Evolutionary conservation across 2,888 invertebrate species (phyloP).

Genomic region (Stenchaetothrips biformis): DNA sequence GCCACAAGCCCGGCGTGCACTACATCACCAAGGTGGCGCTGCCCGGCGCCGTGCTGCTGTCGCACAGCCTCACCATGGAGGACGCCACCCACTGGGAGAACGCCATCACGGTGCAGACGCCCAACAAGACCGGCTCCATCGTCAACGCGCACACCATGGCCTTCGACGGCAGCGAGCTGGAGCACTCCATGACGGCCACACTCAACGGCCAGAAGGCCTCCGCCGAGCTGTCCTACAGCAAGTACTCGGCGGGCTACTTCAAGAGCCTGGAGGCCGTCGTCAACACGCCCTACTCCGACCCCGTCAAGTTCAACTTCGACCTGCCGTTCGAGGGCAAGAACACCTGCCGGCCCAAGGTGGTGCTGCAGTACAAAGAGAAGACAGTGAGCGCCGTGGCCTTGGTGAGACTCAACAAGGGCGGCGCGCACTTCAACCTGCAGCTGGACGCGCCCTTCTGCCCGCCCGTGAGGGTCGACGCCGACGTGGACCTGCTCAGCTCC

Average conservation of each 20-base stretch:
- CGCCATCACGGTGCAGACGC: slow-evolving; percentile 23
- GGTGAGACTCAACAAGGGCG: slow-evolving; percentile 25
- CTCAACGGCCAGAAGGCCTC: slow-evolving; percentile 30
- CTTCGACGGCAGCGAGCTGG: slow-evolving; percentile 24
- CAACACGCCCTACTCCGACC: slow-evolving; percentile 33
- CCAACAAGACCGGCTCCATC: slow-evolving; percentile 27
- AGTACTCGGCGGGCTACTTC: background rate
- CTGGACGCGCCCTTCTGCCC: slow-evolving; percentile 35
- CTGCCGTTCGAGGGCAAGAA: slow-evolving; percentile 26
- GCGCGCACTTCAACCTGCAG: slow-evolving; percentile 31
- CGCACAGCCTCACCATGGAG: slow-evolving; percentile 29
- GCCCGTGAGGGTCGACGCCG: slow-evolving; percentile 32
- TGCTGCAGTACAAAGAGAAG: slow-evolving; percentile 32
- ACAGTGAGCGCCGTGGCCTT: slow-evolving; percentile 33
- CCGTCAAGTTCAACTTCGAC: slow-evolving; percentile 29
- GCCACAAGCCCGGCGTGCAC: slow-evolving; percentile 14
- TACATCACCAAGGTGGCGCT: slow-evolving; percentile 27
- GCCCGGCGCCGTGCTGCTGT: slow-evolving; percentile 24
- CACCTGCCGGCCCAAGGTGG: slow-evolving; percentile 28
- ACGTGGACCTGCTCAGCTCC: slow-evolving; percentile 26
- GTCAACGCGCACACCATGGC: slow-evolving; percentile 31
- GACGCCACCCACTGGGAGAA: slow-evolving; percentile 32
- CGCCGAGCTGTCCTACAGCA: slow-evolving; percentile 1
- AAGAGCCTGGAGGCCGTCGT: slow-evolving; percentile 27
- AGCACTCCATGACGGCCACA: slow-evolving; percentile 31